These are phyloP conservation scores for Acanthopleura granulata DNA, from an alignment of 2,888 invertebrate genomes.

Conservation along the genomic window DNA sequence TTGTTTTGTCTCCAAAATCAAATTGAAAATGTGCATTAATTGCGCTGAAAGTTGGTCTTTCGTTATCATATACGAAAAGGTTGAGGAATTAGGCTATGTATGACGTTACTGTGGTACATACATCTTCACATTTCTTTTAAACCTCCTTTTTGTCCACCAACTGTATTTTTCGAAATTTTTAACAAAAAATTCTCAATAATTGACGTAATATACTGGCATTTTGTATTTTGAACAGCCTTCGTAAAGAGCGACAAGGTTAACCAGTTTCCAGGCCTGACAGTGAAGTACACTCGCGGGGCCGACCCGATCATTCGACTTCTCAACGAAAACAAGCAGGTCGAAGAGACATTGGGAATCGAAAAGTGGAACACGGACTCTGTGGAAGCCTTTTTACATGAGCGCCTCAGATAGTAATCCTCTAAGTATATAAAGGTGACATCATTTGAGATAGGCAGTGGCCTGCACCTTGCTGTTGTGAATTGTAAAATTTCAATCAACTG, in stretches of 20 bases:
- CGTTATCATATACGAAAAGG: too few species aligned
- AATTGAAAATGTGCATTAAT: too few species aligned
- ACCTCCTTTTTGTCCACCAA: too few species aligned
- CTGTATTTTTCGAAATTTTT: background rate
- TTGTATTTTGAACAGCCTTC: slow-evolving; percentile 78
- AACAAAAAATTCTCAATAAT: background rate
- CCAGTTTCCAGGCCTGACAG: slow-evolving; percentile 90
- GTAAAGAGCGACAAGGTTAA: slow-evolving; percentile 92
- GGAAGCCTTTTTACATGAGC: slow-evolving; percentile 93
- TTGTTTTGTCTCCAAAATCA: too few species aligned
- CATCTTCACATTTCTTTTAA: too few species aligned
- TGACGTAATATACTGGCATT: background rate
- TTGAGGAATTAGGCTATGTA: too few species aligned
- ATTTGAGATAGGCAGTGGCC: too few species aligned
- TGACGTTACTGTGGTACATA: too few species aligned
- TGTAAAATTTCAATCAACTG: too few species aligned
- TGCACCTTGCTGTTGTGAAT: too few species aligned
- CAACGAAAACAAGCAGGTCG: slow-evolving; percentile 82
- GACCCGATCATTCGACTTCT: slow-evolving; percentile 94
- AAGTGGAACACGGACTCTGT: slow-evolving; percentile 99
- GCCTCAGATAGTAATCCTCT: slow-evolving; percentile 73
- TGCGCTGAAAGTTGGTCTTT: too few species aligned
- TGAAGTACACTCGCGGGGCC: slow-evolving; percentile 92
- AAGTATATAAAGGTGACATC: too few species aligned
- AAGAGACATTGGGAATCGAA: slow-evolving; percentile 91